Conservation (phyloP, 1,140 invertebrate genomes). For the Frieseomelitta varia region DNA sequence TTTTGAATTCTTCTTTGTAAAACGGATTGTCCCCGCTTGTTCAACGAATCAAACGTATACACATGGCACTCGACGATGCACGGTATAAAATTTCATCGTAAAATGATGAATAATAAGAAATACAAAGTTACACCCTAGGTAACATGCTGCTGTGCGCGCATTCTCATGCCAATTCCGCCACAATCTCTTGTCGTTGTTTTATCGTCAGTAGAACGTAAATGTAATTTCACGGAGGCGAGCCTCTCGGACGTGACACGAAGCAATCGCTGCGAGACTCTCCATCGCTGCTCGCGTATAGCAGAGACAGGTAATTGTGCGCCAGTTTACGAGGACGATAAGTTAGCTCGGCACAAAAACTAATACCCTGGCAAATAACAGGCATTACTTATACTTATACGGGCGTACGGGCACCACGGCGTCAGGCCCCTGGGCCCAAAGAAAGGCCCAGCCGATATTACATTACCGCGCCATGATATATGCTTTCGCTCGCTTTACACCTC, state of each 20-base stretch:
- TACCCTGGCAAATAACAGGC: constrained; percentile 73
- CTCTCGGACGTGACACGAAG: constrained; percentile 54
- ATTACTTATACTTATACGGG: constrained; percentile 73
- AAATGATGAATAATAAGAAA: neutral
- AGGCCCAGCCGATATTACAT: constrained; percentile 68
- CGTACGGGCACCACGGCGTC: constrained; percentile 32
- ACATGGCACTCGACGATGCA: neutral
- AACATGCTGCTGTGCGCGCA: constrained; percentile 16
- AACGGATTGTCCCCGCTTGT: neutral
- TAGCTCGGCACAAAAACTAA: constrained; percentile 72
- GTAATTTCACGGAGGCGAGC: constrained; percentile 60
- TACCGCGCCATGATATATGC: constrained; percentile 71
- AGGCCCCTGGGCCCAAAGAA: constrained; percentile 55
- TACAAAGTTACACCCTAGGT: constrained; percentile 10
- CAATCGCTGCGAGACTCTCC: constrained; percentile 41
- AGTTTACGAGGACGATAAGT: constrained; percentile 75
- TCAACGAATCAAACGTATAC: neutral
- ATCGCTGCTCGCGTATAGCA: constrained; percentile 49
- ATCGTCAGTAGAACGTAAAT: constrained; percentile 57
- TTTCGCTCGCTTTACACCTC: constrained; percentile 70
- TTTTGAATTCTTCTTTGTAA: neutral
- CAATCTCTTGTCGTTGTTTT: constrained; percentile 65
- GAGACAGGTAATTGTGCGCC: constrained; percentile 72
- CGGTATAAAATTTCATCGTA: neutral
- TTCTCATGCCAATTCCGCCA: constrained; percentile 37